Evolutionary conservation across 2,888 invertebrate species (phyloP), one percentile per base, ranked within the genome.

Genomic region (Muschampia plurimacula): DNA sequence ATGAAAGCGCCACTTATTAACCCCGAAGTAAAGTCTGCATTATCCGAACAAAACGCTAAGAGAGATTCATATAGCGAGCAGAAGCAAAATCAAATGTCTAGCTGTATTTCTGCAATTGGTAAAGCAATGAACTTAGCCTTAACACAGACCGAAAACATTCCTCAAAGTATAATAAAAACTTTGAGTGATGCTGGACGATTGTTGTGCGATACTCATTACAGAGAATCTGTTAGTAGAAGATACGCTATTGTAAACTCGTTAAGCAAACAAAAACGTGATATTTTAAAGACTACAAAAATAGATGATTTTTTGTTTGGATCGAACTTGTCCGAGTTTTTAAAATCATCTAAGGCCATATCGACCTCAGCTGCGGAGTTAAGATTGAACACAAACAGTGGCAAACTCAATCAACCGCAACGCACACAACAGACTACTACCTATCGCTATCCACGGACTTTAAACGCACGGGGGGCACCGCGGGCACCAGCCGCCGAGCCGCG

Each of bases 121-220:
- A 67, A 74, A 63, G 74, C 41, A 5, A 13, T 78, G 0, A 75
- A 72, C 22, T 52, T 59, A 32, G 73, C 74, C 1, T 62, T 69
- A 22, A 12, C 67, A 0, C 39, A 49, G 4, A 67, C 55, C 3
- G 49, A 49, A 49, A 49, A 49, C 49, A 49, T 49, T 49, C 49
- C 49, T 49, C 49, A 49, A 49, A 49, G 49, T 13, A 49, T 49
- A 49, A 49, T 49, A 49, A 44, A 22, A 41, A 60, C 7, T 32
- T 71, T 76, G 46, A 78, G 75, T 41, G 75, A 77, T n/a, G 76
- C 78, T 41, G 77, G 76, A 2, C 65, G 76, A 6, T 41, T 78
- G 0, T 13, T 79, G 8, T 78, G 78, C 55, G 76, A 77, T 12
- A 55, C 9, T 8, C 74, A 76, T n/a, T 70, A 71, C 49, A 74